phyloP scores from a whole-genome alignment of 92 coral and sea anemone genomes.

The Palythoa grandis region DNA sequence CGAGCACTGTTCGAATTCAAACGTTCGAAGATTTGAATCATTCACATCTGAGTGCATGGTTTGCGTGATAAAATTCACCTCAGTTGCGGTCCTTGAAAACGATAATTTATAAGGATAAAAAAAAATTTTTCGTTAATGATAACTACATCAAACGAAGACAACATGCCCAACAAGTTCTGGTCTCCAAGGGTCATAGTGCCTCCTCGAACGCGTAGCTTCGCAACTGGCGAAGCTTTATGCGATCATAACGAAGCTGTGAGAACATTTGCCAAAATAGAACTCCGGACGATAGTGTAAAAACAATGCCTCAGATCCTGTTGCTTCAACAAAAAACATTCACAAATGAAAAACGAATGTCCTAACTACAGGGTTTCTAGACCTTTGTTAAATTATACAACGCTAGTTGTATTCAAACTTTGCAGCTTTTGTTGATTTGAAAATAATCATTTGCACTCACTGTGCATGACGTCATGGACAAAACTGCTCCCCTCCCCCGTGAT shows the following conservation, averaged over 20 bases:
- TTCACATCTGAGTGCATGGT: slow-evolving; percentile 19
- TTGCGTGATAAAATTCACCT: neutral
- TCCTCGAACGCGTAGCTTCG: slow-evolving; percentile 32
- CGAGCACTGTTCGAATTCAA: slow-evolving; percentile 82
- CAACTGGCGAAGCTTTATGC: slow-evolving; percentile 6
- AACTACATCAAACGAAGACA: neutral
- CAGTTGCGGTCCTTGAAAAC: neutral
- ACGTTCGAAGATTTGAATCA: slow-evolving; percentile 35
- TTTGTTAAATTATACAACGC: slow-evolving; percentile 11
- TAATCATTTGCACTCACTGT: too few relatives aligned
- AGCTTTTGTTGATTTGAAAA: neutral
- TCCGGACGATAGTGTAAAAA: slow-evolving; percentile 13
- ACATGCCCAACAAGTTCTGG: neutral
- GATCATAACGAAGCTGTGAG: neutral
- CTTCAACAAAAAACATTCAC: neutral
- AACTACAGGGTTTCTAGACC: neutral
- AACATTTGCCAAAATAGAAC: slow-evolving; percentile 31
- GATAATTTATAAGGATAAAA: neutral
- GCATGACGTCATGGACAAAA: slow-evolving; percentile 18
- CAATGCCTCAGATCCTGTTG: slow-evolving; percentile 13
- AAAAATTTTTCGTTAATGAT: neutral
- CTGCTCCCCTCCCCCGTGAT: neutral
- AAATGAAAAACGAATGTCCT: slow-evolving; percentile 5
- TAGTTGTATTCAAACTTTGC: slow-evolving; percentile 13
- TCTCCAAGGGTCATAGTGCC: slow-evolving; percentile 26